phyloP scores from a whole-genome alignment of 2,888 invertebrate genomes.

The Tetragonisca angustula region DNA sequence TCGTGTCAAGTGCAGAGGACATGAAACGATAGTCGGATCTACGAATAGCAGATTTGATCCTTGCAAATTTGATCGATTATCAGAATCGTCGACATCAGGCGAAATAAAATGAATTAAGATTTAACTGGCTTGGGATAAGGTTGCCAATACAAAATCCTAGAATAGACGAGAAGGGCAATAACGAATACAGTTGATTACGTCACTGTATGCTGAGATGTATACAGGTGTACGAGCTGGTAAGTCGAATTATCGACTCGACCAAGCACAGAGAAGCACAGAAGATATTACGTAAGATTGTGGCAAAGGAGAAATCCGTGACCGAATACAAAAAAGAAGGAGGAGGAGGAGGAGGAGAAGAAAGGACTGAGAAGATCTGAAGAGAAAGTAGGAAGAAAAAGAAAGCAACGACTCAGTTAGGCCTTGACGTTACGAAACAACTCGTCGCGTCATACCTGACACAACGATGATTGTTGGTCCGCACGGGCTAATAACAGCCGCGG shows the following conservation, averaged over 20 bases:
- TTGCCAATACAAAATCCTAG: background rate
- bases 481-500: constrained; percentile 64
- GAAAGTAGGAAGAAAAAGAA: constrained; percentile 33
- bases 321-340: constrained; percentile 1
- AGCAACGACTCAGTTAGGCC: constrained; percentile 63
- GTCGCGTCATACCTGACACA: constrained; percentile 49
- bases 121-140: background rate
- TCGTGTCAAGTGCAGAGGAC: background rate
- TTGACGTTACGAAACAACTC: constrained; percentile 61
- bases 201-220: constrained; percentile 29
- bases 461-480: constrained; percentile 66
- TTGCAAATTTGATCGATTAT: background rate
- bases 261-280: constrained; percentile 32
- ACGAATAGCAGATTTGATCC: too few relatives aligned
- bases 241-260: constrained; percentile 53
- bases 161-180: background rate
- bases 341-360: background rate
- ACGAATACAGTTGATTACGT: constrained; percentile 27
- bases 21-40: background rate
- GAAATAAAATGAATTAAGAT: background rate
- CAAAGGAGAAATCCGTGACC: background rate
- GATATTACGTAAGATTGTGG: constrained; percentile 66
- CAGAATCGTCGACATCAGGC: background rate
- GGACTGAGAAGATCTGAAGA: constrained; percentile 2
- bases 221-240: constrained; percentile 52